Base-by-base conservation (phyloP, 92 coral and sea anemone species). In the Parazoanthus swiftii region DNA sequence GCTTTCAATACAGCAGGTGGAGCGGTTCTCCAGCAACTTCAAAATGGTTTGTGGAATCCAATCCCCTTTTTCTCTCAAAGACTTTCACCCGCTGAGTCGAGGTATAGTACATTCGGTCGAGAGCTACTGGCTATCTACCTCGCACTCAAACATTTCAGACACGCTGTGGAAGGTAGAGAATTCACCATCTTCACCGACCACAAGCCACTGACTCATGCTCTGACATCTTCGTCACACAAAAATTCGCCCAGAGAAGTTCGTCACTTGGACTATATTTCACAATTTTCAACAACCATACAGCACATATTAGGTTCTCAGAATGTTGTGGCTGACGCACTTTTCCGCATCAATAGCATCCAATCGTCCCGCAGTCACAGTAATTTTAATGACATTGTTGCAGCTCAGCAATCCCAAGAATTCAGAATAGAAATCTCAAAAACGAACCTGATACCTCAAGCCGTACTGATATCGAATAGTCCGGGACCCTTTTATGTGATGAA, bases 211-310 rank as follows among this genome's bases (percentile, higher is more conserved):
- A 43, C 77, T 20, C 65, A 84, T 44, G 80, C 79, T 6, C 1
- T 84, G 4, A 74, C 65, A 1, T 10, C 46, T 6, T 13, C 79
- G 1, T 37, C 23, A 48, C 42, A 65, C 51, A 74, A 38, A 7
- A 11, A 68, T 15, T 68, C 88, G 4, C 88, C 88, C 8, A 3
- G 88, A 3, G 78, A 84, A 84, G 73, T 84, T 63, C 18, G 93
- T n/a, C 93, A 91, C 50, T 37, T 88, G 50, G 81, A 86, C 66
- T 91, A 63, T 51, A 83, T 90, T 44, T 91, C 89, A 6, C 89
- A 91, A 63, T 91, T 91, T 43, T 43, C 46, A 43, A 43, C 46
- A 3, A 43, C 3, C 6, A 43, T 43, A 3, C 3, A 3, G 3
- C 89, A 91, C 91, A 9, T 74, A 82, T 1, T 86, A 91, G 89